These are phyloP conservation scores for Hyperoplus immaculatus DNA, from an alignment of 2,797 vertebrate species.

Conservation along the genomic window DNA sequence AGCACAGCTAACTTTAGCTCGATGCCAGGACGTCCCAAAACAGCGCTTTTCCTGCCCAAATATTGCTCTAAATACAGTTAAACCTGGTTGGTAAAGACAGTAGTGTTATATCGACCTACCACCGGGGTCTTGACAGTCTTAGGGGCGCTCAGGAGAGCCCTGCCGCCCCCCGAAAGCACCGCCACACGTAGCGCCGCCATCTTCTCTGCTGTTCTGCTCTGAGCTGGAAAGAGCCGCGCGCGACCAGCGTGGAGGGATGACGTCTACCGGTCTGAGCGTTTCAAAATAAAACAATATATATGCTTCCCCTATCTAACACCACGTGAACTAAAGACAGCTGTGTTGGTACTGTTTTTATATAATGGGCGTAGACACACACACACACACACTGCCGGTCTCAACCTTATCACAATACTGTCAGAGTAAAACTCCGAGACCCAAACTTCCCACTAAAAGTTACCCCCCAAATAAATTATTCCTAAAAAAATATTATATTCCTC, in stretches of 20 bases:
- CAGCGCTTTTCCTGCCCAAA: rapidly evolving
- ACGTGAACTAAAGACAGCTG: too few species aligned
- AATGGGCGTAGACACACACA: too few species aligned
- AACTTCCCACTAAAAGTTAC: too few species aligned
- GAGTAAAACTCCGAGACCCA: too few species aligned
- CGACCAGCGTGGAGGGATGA: too few species aligned
- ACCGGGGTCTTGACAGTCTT: conserved; percentile 68
- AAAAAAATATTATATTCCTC: too few species aligned
- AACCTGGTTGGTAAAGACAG: rapidly evolving
- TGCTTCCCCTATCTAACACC: too few species aligned
- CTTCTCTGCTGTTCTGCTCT: conserved; percentile 58
- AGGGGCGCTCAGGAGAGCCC: conserved; percentile 74
- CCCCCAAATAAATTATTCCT: too few species aligned
- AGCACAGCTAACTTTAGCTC: conserved; percentile 36
- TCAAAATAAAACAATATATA: conserved; percentile 36
- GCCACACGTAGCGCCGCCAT: conserved; percentile 85
- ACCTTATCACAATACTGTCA: too few species aligned
- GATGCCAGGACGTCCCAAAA: rapidly evolving
- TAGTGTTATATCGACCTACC: conserved; percentile 52
- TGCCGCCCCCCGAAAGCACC: conserved; percentile 78
- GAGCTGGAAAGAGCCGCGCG: not conserved
- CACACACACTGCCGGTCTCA: too few species aligned
- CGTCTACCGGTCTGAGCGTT: conserved; percentile 17
- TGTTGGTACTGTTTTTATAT: rapidly evolving
- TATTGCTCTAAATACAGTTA: rapidly evolving